phyloP scores from a whole-genome alignment of 2,888 invertebrate genomes.

The Oscheius sp. region DNA sequence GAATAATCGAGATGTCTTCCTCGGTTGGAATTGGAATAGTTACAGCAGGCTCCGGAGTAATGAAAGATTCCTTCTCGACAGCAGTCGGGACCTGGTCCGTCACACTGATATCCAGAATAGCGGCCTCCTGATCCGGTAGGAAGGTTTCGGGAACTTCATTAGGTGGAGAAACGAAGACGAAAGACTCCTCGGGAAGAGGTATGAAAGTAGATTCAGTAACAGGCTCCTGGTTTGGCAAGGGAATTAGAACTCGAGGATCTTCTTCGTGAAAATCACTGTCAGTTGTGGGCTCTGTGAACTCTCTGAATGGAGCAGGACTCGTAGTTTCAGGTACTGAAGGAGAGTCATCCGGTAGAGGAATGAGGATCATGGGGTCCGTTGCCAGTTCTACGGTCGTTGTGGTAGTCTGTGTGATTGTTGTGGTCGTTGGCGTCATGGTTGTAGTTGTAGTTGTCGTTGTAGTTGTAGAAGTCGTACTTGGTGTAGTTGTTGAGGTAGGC shows the following conservation, averaged over 20 bases:
- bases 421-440: background rate
- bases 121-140: background rate
- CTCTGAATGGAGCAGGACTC: background rate
- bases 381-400: background rate
- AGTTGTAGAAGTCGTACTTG: background rate
- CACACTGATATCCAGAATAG: background rate
- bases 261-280: background rate
- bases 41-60: constrained; percentile 4
- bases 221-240: background rate
- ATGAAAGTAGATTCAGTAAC: background rate
- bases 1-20: background rate
- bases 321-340: background rate
- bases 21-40: constrained; percentile 14
- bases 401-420: background rate
- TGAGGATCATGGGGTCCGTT: background rate
- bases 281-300: background rate
- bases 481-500: background rate
- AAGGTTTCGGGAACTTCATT: background rate
- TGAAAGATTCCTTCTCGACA: background rate
- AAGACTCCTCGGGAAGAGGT: background rate
- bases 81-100: background rate
- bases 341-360: background rate
- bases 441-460: background rate
- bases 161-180: background rate
- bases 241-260: constrained; percentile 10